A percentile compares a stretch with the other conserved stretches of the same genome.
These are phyloP conservation scores for Ginglymostoma cirratum DNA, from an alignment of 2,113 vertebrate genomes.

Conservation along the genomic window DNA sequence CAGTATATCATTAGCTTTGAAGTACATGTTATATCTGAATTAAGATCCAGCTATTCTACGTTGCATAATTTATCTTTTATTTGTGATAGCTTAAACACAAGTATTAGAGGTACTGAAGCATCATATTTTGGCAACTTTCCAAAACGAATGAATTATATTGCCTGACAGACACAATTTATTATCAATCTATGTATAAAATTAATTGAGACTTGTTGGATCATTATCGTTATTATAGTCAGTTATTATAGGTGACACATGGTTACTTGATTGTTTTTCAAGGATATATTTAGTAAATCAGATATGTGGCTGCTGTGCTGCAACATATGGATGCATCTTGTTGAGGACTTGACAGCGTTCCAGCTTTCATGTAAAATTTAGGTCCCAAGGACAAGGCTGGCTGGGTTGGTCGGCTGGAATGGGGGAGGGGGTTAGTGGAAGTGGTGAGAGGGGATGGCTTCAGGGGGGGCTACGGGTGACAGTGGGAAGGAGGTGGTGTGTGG, in stretches of 20 bases:
- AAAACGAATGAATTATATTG: not conserved
- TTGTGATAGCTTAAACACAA: not conserved
- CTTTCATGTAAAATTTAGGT: not conserved
- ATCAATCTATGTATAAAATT: not conserved
- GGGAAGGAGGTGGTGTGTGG: no score
- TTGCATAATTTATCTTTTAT: not conserved
- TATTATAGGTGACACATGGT: not conserved
- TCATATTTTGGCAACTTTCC: not conserved
- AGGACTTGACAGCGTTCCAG: constrained; percentile 4
- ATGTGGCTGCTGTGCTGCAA: not conserved
- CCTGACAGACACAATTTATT: not conserved
- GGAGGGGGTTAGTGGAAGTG: not conserved
- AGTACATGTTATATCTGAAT: not conserved
- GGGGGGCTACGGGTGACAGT: not conserved
- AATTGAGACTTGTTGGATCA: not conserved
- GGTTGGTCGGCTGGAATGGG: not conserved
- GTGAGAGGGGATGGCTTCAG: no score
- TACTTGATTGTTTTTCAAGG: not conserved
- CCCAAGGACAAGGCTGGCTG: not conserved
- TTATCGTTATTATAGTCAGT: not conserved
- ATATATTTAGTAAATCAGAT: constrained; percentile 4
- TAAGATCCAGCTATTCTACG: not conserved
- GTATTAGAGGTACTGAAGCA: not conserved
- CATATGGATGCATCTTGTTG: constrained; percentile 12
- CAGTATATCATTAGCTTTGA: not conserved